Conservation (phyloP, 2,888 invertebrate species). For the Geophilus truncorum region DNA sequence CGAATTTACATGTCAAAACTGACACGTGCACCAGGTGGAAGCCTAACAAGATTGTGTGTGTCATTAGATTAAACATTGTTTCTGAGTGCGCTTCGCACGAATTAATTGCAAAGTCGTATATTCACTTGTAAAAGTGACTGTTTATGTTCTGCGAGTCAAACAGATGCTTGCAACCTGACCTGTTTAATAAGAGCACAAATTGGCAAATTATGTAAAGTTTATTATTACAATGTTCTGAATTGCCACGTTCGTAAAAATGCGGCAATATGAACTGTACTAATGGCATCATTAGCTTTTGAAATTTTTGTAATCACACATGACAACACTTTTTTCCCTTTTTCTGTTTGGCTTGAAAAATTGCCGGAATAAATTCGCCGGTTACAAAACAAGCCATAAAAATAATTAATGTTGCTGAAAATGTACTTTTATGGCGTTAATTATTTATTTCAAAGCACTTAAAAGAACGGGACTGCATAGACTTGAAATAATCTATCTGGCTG, state of each 20-base stretch:
- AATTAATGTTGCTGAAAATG: not conserved
- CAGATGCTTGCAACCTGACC: conserved; percentile 11
- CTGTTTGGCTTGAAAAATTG: not conserved
- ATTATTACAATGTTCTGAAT: conserved; percentile 4
- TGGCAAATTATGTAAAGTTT: conserved; percentile 27
- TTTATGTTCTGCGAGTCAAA: conserved; percentile 1
- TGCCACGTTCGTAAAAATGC: not conserved
- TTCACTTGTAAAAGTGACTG: conserved; percentile 8
- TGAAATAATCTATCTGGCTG: not conserved
- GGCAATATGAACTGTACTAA: conserved; percentile 14
- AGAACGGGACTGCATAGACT: too few species aligned
- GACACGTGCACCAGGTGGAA: not conserved
- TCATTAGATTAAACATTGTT: conserved; percentile 2
- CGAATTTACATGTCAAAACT: not conserved
- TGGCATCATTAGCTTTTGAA: not conserved
- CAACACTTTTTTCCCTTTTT: not conserved
- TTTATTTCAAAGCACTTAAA: not conserved
- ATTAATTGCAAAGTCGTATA: not conserved
- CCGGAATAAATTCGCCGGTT: not conserved
- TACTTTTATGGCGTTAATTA: not conserved
- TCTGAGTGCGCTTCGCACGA: not conserved
- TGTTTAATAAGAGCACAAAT: conserved; percentile 22
- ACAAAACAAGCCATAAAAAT: not conserved
- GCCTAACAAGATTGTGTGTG: not conserved
- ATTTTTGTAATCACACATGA: not conserved